Evolutionary conservation across 2,888 invertebrate genomes (phyloP).

Genomic region (Leptopilina myrica): DNA sequence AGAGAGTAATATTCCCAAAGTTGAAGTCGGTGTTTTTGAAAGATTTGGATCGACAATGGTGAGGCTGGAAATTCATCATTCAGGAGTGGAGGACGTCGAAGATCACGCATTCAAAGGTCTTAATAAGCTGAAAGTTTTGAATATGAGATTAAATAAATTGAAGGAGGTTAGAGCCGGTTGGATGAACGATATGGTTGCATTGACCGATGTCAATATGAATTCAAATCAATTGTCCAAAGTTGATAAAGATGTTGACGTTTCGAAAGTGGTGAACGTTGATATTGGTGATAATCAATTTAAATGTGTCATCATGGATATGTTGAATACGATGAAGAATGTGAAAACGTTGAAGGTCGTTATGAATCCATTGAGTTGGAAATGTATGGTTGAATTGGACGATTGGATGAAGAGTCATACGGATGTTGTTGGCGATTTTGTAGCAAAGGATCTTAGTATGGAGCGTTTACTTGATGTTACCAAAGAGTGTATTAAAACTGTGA

Average conservation of each 20-base stretch:
- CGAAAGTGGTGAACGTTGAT: background rate
- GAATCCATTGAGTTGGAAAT: background rate
- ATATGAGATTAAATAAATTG: background rate
- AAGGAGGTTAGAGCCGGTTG: background rate
- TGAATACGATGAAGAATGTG: background rate
- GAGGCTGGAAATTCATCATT: constrained; percentile 48
- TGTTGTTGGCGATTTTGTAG: background rate
- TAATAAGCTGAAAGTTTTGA: background rate
- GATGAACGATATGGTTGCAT: background rate
- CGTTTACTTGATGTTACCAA: background rate
- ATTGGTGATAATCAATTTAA: background rate
- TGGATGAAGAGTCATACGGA: constrained; percentile 4
- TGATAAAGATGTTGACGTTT: background rate
- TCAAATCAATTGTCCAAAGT: background rate
- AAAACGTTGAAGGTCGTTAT: background rate
- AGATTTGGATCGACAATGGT: constrained; percentile 46
- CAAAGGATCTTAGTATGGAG: background rate
- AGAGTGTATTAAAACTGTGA: background rate
- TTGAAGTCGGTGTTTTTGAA: constrained; percentile 46
- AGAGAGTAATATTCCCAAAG: constrained; percentile 36
- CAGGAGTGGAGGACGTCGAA: constrained; percentile 51
- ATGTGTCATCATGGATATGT: background rate
- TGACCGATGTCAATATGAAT: background rate
- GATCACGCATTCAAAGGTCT: constrained; percentile 52
- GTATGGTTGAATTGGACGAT: background rate